A percentile compares a stretch with the other conserved stretches of the same genome.
These are phyloP conservation scores for Solen grandis DNA, from an alignment of 1,140 invertebrate species.

Conservation along the genomic window DNA sequence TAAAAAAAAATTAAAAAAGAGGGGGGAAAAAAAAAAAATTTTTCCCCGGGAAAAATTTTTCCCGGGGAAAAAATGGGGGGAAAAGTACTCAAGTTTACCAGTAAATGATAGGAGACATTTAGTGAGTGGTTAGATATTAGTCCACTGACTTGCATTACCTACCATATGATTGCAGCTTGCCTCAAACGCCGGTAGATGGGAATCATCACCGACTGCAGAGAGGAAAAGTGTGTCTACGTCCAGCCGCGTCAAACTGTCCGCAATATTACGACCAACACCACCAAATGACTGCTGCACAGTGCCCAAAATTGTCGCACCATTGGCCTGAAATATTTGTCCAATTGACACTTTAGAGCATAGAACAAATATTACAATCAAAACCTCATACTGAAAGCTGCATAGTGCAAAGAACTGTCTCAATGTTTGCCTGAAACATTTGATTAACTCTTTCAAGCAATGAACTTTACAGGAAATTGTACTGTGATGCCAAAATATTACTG, in stretches of 20 bases:
- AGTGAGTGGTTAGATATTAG: too few relatives aligned
- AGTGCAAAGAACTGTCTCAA: too few relatives aligned
- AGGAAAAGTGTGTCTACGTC: slow-evolving; percentile 86
- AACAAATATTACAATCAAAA: too few relatives aligned
- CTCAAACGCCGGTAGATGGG: slow-evolving; percentile 80
- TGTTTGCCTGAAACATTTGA: too few relatives aligned
- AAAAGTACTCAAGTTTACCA: background rate
- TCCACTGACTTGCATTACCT: too few relatives aligned
- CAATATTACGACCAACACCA: slow-evolving; percentile 95
- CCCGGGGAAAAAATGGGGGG: background rate
- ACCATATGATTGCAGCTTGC: slow-evolving; percentile 80
- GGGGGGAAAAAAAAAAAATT: too few relatives aligned
- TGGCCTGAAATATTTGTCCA: slow-evolving; percentile 68
- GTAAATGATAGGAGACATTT: too few relatives aligned
- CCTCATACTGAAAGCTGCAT: too few relatives aligned
- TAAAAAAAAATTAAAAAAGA: too few relatives aligned
- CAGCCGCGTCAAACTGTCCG: slow-evolving; percentile 90
- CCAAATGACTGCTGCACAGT: slow-evolving; percentile 82
- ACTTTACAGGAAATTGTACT: too few relatives aligned
- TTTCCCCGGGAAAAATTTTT: background rate
- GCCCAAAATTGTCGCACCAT: slow-evolving; percentile 78
- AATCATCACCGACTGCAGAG: slow-evolving; percentile 90
- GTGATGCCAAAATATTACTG: too few relatives aligned
- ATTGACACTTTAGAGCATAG: background rate
- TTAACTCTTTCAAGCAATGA: too few relatives aligned